Base-by-base conservation (phyloP, 2,797 vertebrate species). In the Hephaestus fuliginosus region DNA sequence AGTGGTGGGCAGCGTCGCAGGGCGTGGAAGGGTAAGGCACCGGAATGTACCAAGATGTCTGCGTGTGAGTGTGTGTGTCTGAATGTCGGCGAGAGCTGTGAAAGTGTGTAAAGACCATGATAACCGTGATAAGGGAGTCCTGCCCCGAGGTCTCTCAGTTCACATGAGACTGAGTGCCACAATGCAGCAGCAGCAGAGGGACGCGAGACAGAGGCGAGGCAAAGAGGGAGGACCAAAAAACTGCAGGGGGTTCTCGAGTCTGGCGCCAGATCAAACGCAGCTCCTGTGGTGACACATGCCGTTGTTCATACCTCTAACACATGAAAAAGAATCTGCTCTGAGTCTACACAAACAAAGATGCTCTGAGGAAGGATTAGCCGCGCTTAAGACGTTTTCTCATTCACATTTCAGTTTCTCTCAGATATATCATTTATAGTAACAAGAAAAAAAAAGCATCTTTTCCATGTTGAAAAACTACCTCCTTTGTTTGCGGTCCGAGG, bases 261-360 rank as follows among this genome's bases (percentile, higher is more conserved):
- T 91, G 86, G 78, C 62, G 1, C 58, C 63, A 48, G 76, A 90
- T 86, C 78, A 90, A 86, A 90, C 61, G 41, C 58, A 71, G 68
- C 68, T 73, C 78, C 71, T 51, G 48, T n/a, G 28, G 77, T n/a
- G 53, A 66, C 71, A 75, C 82, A 76, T 17, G 30, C 33, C 17
- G 18, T 70, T 67, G 22, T 49, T 86, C 57, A 51, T 68, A 55
- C 13, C 39, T 63, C 77, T 5, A 44, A 74, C 71, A 72, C 55
- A 33, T 49, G 48, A 10, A 76, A 36, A 69, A 58, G 48, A 67
- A 76, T 84, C 76, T 76, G 70, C 57, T 65, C 25, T 51, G 9
- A 68, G 57, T 36, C 43, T 53, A 49, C 65, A 78, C 20, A 58
- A 46, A 72, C 44, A 1, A 33, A 28, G 41, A 66, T 22, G 43